Conservation (phyloP, 2,888 invertebrate species). For the Meghimatium bilineatum region DNA sequence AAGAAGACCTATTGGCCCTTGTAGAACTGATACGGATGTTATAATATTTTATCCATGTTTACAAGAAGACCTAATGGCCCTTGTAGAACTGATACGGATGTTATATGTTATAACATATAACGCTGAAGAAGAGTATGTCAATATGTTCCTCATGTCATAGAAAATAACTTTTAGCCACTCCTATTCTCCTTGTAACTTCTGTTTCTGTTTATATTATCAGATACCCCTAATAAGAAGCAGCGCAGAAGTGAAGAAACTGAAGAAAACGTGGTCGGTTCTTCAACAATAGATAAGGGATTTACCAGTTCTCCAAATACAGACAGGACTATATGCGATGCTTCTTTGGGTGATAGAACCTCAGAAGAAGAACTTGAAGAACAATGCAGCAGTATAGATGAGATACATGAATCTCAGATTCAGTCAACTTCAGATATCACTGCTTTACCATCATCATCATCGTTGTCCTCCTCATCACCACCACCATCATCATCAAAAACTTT, state of each 20-base stretch:
- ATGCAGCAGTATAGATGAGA: constrained; percentile 10
- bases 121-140: no score
- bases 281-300: constrained; percentile 3
- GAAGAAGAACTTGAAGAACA: constrained; percentile 27
- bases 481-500: constrained; percentile 17
- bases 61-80: no score
- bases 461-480: background rate
- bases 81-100: no score
- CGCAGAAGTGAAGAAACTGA: constrained; percentile 20
- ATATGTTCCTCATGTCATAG: no score
- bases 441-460: constrained; percentile 19
- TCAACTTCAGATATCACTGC: constrained; percentile 9
- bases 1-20: no score
- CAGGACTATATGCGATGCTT: background rate
- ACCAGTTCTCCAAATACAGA: background rate
- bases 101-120: no score
- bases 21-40: no score
- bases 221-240: background rate
- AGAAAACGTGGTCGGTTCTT: constrained; percentile 11
- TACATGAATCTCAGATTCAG: constrained; percentile 5
- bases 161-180: no score
- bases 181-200: no score
- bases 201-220: background rate
- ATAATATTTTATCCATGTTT: no score
- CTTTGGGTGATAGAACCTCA: constrained; percentile 1